These are phyloP conservation scores for Cynocephalus volans DNA, from an alignment of 2,113 vertebrate species.

Conservation along the genomic window DNA sequence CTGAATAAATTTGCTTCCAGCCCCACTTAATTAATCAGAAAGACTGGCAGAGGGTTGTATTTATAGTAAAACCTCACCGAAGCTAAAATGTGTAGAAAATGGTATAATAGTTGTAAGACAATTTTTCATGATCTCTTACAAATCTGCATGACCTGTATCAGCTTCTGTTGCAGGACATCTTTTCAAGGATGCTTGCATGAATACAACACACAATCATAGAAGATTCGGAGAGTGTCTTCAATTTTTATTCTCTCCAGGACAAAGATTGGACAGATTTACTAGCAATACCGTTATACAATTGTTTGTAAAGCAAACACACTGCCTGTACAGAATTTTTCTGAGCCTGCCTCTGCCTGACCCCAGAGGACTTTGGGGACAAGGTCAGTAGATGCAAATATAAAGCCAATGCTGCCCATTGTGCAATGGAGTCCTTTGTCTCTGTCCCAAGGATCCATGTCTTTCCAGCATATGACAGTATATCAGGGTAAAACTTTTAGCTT, in stretches of 20 bases:
- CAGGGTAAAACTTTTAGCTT: not conserved
- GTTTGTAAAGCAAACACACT: not conserved
- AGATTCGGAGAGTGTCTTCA: not conserved
- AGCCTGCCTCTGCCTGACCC: not conserved
- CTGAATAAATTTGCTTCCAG: not conserved
- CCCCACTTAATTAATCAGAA: not conserved
- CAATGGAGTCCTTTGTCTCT: not conserved
- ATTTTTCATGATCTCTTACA: not conserved
- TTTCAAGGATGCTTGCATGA: not conserved
- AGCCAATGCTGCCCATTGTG: not conserved
- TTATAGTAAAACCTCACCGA: not conserved
- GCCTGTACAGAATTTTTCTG: not conserved
- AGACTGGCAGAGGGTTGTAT: not conserved
- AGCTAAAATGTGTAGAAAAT: not conserved
- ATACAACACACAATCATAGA: not conserved
- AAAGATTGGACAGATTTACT: not conserved
- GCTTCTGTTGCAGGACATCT: not conserved
- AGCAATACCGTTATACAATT: not conserved
- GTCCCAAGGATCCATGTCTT: not conserved
- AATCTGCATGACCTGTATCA: too few species aligned
- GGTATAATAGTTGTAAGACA: not conserved
- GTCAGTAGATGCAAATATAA: not conserved
- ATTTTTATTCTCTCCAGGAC: not conserved
- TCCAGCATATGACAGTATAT: not conserved
- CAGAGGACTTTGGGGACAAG: not conserved